Evolutionary conservation across 92 coral and sea anemone genomes (phyloP).

Genomic region (Anthopleura xanthogrammica): DNA sequence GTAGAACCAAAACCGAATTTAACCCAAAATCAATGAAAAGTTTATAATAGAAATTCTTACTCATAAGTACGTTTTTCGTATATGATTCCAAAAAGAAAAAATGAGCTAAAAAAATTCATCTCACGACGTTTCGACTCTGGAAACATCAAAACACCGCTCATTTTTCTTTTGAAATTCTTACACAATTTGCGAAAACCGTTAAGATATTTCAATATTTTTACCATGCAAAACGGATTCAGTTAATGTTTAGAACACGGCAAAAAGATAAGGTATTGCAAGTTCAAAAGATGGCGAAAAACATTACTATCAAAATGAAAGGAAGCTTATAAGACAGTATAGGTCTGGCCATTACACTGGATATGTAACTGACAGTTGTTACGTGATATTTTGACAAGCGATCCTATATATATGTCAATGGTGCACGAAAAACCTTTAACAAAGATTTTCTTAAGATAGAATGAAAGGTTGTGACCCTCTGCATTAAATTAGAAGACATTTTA

Average conservation of each 20-base stretch:
- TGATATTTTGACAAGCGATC: not conserved
- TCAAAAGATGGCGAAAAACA: constrained; percentile 3
- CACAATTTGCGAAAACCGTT: not conserved
- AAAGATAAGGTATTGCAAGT: not conserved
- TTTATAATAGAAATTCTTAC: no score
- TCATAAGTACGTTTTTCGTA: no score
- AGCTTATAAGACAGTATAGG: not conserved
- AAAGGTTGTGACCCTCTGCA: not conserved
- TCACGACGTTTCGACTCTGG: no score
- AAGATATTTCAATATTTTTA: not conserved
- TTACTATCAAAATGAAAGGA: not conserved
- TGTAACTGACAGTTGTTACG: constrained; percentile 3
- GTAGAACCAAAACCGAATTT: no score
- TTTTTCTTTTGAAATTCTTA: not conserved
- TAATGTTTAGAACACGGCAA: not conserved
- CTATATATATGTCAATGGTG: not conserved
- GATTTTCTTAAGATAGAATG: not conserved
- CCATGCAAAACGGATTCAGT: not conserved
- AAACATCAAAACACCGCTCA: no score
- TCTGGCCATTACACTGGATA: not conserved
- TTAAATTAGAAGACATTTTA: no score
- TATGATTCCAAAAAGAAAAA: no score
- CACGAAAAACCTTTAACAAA: not conserved
- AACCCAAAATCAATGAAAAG: no score
- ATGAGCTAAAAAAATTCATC: no score